Evolutionary conservation across 1,140 invertebrate species (phyloP).

Genomic region (Pomacea maculata): DNA sequence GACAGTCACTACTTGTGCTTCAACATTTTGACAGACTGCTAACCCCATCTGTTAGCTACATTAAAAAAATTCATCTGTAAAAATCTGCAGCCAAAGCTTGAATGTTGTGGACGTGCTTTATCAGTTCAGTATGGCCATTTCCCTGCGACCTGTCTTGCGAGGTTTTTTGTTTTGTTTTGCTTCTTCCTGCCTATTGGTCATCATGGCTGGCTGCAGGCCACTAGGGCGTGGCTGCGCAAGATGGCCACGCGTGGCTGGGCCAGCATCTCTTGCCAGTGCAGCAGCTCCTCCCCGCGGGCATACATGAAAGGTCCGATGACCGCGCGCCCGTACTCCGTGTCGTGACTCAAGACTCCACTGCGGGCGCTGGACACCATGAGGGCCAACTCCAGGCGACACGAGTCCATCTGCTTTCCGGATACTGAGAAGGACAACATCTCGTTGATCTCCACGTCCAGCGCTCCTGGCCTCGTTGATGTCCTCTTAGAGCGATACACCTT

Average conservation of each 20-base stretch:
- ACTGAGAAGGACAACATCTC: conserved; percentile 61
- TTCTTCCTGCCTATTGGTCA: too few species aligned
- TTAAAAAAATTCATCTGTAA: too few species aligned
- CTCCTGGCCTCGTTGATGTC: conserved; percentile 38
- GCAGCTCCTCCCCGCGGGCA: conserved; percentile 59
- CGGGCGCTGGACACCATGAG: conserved; percentile 39
- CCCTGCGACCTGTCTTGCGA: too few species aligned
- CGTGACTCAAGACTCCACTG: conserved; percentile 26
- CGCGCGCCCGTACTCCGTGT: conserved; percentile 55
- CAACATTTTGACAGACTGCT: too few species aligned
- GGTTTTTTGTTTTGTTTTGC: too few species aligned
- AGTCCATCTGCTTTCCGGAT: conserved; percentile 53
- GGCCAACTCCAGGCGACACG: conserved; percentile 53
- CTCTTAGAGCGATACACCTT: conserved; percentile 59
- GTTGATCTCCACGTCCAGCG: conserved; percentile 53
- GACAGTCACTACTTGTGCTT: too few species aligned
- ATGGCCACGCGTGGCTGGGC: conserved; percentile 47
- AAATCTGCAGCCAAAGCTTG: too few species aligned
- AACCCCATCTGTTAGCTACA: too few species aligned
- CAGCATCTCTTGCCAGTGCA: conserved; percentile 65
- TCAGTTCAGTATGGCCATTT: too few species aligned
- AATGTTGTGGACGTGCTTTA: too few species aligned
- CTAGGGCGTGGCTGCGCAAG: conserved; percentile 50
- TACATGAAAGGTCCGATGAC: conserved; percentile 63
- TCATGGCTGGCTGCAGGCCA: not conserved